These are phyloP conservation scores for Distichodus sexfasciatus DNA, from an alignment of 2,797 vertebrate genomes.

Conservation along the genomic window DNA sequence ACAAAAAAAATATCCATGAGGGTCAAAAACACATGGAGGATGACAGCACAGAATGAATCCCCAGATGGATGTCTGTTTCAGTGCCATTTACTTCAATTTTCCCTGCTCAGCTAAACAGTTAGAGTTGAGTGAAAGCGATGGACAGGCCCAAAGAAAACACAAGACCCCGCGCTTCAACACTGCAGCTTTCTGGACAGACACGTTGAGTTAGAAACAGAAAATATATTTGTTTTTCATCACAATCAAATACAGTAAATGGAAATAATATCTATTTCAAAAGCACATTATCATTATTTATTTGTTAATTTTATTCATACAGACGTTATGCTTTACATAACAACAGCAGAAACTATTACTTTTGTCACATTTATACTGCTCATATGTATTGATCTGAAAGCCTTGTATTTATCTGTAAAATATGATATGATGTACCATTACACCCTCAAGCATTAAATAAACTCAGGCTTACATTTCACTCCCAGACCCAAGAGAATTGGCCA, in stretches of 20 bases:
- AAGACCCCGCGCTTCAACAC: background rate
- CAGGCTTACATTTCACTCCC: background rate
- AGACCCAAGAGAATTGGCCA: background rate
- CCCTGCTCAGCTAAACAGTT: background rate
- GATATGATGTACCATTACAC: no score
- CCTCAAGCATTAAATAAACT: background rate
- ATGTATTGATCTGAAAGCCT: no score
- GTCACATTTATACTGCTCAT: no score
- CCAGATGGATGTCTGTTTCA: conserved; percentile 23
- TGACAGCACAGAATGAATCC: conserved; percentile 13
- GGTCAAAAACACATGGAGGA: conserved; percentile 31
- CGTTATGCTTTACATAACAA: no score
- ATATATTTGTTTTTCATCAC: no score
- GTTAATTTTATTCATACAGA: no score
- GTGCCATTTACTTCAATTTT: conserved; percentile 11
- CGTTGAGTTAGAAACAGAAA: background rate
- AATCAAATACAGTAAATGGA: background rate
- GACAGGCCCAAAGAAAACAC: background rate
- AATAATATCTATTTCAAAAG: no score
- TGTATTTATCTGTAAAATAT: no score
- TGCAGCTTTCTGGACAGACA: background rate
- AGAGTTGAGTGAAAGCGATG: background rate
- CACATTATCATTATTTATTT: no score
- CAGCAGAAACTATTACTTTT: no score
- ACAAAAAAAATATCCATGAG: conserved; percentile 41